Evolutionary conservation across 2,797 vertebrate species (phyloP), one percentile per base, ranked within the genome.

Genomic region (Okamejei kenojei): DNA sequence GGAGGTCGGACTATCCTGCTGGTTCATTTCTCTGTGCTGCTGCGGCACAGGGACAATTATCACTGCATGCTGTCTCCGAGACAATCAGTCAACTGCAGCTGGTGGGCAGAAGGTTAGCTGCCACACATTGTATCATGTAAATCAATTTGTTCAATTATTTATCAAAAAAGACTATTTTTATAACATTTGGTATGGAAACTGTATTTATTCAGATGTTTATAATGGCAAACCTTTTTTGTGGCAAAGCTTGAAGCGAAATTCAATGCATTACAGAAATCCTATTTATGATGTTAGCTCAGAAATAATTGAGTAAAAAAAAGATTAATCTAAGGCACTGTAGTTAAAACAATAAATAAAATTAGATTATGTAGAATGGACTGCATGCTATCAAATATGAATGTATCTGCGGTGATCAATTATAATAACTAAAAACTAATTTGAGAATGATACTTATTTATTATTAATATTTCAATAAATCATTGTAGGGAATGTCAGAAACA

Each of bases 91-190:
- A 95, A 95, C 96, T 95, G 97, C 96, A 96, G 94, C 94, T 95
- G 96, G 95, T 96, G 96, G n/a, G 96, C 96, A 95, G 96, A 94
- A 95, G 95, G 94, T 95, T 96, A 96, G 95, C 95, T 95, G 94
- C 95, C 96, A 96, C 96, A 97, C 95, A 96, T 96, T 95, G 95
- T 96, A 96, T 96, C 96, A 96, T 96, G 96, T 97, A 97, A 97
- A 97, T 96, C 94, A 96, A 96, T 95, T 93, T 96, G 95, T 79
- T 86, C 93, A 93, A 95, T 96, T 96, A 96, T 96, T 96, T 96
- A 96, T 96, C 96, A 95, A 95, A 96, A 96, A 94, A 94, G 29
- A 91, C 95, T 97, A 97, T 97, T 97, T 97, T 97, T 97, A 95
- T 97, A n/a, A 97, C 95, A 95, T 95, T 97, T 96, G 95, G 93